Evolutionary conservation across 2,113 vertebrate genomes (phyloP).

Genomic region (Oncorhynchus masou): DNA sequence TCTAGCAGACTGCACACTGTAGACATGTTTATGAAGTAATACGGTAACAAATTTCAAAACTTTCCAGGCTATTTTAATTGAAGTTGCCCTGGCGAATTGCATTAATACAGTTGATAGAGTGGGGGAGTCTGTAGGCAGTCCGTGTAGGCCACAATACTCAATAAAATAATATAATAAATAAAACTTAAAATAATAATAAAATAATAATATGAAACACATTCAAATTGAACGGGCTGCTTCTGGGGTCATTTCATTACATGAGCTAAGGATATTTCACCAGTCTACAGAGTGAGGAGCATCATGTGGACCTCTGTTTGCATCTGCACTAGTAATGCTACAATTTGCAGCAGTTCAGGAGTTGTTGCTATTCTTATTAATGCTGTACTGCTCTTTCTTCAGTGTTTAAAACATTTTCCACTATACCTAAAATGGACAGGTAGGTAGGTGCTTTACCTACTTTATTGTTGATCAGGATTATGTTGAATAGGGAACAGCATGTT

Average conservation of each 20-base stretch:
- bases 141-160: too few relatives aligned
- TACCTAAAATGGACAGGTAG: neutral
- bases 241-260: neutral
- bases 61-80: too few relatives aligned
- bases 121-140: too few relatives aligned
- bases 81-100: too few relatives aligned
- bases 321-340: neutral
- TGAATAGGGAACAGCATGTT: neutral
- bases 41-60: too few relatives aligned
- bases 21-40: too few relatives aligned
- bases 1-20: too few relatives aligned
- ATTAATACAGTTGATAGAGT: too few relatives aligned
- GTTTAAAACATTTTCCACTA: neutral
- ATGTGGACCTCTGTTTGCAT: neutral
- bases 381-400: slow-evolving; percentile 13
- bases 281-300: neutral
- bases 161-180: too few relatives aligned
- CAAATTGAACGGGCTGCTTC: neutral
- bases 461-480: too few relatives aligned
- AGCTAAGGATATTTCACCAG: neutral
- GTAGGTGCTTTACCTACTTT: neutral
- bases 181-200: too few relatives aligned
- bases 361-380: slow-evolving; percentile 50
- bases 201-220: too few relatives aligned
- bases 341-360: slow-evolving; percentile 32